Conservation (phyloP, 2,113 vertebrate genomes). For the Mustelus asterias region DNA sequence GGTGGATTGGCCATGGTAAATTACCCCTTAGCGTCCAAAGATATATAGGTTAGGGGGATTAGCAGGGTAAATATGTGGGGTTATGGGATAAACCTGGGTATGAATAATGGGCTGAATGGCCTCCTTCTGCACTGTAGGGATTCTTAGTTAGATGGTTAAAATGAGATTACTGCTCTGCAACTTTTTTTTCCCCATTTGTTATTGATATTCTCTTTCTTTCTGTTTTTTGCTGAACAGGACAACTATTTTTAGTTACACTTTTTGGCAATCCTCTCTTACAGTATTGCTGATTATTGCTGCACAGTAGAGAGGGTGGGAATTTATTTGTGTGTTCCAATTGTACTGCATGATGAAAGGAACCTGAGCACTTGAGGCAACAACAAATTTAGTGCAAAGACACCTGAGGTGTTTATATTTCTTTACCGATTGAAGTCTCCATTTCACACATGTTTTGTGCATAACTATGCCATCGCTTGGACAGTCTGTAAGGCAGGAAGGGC, state of each 20-base stretch:
- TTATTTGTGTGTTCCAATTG: background rate
- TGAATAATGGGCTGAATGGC: too few relatives aligned
- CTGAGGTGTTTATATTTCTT: too few relatives aligned
- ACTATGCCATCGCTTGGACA: too few relatives aligned
- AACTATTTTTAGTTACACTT: background rate
- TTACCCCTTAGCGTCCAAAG: too few relatives aligned
- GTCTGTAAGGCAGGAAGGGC: too few relatives aligned
- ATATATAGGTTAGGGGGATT: too few relatives aligned
- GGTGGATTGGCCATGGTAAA: too few relatives aligned
- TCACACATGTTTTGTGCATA: too few relatives aligned
- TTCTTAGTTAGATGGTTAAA: background rate
- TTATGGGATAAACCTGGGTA: too few relatives aligned
- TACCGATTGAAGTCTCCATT: too few relatives aligned
- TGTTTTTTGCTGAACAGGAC: background rate
- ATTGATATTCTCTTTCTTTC: background rate
- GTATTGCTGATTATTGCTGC: background rate
- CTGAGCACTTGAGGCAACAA: background rate
- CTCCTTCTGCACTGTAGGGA: too few relatives aligned
- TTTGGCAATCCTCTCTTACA: background rate
- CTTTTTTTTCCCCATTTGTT: background rate
- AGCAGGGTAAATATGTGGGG: too few relatives aligned
- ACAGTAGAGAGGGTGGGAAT: background rate
- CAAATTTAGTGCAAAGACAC: background rate
- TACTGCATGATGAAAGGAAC: background rate
- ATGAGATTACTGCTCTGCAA: background rate